These are phyloP conservation scores for Drosophila cardini DNA, from an alignment of 1,140 invertebrate species.

Conservation along the genomic window DNA sequence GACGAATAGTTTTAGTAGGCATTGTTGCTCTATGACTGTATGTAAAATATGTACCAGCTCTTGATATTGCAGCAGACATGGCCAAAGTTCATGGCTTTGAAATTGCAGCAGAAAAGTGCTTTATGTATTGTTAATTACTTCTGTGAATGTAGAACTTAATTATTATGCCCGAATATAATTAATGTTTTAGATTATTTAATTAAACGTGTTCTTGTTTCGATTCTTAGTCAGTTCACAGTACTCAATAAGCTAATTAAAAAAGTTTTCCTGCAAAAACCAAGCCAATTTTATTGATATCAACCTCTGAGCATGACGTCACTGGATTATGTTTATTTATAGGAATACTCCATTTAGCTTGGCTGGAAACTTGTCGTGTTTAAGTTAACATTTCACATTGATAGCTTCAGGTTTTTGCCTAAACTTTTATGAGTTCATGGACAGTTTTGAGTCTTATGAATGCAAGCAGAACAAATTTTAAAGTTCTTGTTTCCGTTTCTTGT, in stretches of 20 bases:
- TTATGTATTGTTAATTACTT: conserved; percentile 1
- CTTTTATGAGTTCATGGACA: conserved; percentile 20
- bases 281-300: neutral
- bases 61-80: neutral
- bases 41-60: conserved; percentile 9
- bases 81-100: conserved; percentile 6
- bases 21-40: conserved; percentile 1
- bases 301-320: neutral
- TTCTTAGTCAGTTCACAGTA: neutral
- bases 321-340: conserved; percentile 21
- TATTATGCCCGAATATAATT: neutral
- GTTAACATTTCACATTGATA: conserved; percentile 16
- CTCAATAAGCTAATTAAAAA: conserved; percentile 21
- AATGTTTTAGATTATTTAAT: conserved; percentile 9
- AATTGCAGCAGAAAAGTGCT: neutral
- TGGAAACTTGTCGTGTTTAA: conserved; percentile 17
- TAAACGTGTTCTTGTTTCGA: neutral
- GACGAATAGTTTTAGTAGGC: conserved; percentile 11
- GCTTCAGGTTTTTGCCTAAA: conserved; percentile 16
- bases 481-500: neutral
- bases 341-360: conserved; percentile 13
- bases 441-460: conserved; percentile 10
- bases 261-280: conserved; percentile 1
- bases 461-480: conserved; percentile 15
- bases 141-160: neutral